Evolutionary conservation across 2,797 vertebrate species (phyloP), one percentile per base, ranked within the genome.

Genomic region (Phaenicophaeus curvirostris): DNA sequence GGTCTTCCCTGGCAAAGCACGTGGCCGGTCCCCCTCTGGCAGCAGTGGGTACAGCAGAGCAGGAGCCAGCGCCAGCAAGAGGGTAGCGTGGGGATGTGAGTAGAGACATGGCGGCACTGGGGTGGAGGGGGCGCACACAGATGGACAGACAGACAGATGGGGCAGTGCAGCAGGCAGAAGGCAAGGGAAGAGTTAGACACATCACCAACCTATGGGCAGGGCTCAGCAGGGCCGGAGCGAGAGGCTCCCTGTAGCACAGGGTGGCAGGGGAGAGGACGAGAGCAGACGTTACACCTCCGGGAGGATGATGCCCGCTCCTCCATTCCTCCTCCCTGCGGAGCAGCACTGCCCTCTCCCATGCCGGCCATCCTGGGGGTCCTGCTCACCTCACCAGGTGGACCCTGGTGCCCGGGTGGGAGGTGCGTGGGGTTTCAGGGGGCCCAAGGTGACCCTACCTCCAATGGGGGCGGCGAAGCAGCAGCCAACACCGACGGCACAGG

Each of bases 391-490:
- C 66, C 6, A 20, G 62, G 68, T 8, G 7, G 84, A 73, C 51
- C 91, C 69, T 6, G 8, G 18, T 41, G 33, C 72, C 53, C 1
- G 8, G 33, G 27, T 0, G 0, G 57, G 58, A 66, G 9, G 75
- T 78, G 75, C 0, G 1, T 24, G 71, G 71, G 62, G 37, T 17
- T 30, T 27, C 3, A 33, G 66, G 44, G 11, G 19, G 39, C 69
- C 11, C 0, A 0, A 24, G 84, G 59, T 75, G 86, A 74, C 94
- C 98, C 98, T 97, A 99, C 99, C 99, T 98, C 99, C 99, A 0
- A 99, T 99, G 11, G 99, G 99, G 8, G 99, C 99, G 0, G 99
- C 99, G 8, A 99, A 99, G 95, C 99, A 99, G 97, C 99, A 99
- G 87, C 99, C 99, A 2, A 99, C 99, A 28, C 99, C 99, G 6